A percentile compares a stretch with the other conserved stretches of the same genome.
These are phyloP conservation scores for Proterorhinus semilunaris DNA, from an alignment of 2,113 vertebrate genomes.

Conservation along the genomic window DNA sequence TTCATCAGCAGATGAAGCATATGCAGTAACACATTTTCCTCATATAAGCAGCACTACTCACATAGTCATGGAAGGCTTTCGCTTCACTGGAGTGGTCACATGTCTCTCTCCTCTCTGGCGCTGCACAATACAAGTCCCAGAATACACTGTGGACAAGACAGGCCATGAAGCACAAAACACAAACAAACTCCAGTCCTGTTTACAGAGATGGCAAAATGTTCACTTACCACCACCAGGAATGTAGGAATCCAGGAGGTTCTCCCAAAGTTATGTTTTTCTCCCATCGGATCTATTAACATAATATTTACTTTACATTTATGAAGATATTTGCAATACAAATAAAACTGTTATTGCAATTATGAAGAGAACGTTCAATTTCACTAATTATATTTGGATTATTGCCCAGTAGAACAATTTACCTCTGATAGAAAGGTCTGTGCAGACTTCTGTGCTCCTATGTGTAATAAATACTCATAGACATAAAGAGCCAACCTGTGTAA, in stretches of 20 bases:
- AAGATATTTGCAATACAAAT: not conserved
- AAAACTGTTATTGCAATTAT: not conserved
- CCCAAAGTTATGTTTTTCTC: conserved; percentile 96
- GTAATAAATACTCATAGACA: conserved; percentile 96
- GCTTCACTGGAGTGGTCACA: conserved; percentile 99
- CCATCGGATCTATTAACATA: conserved; percentile 87
- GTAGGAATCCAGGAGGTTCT: conserved; percentile 92
- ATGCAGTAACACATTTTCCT: conserved; percentile 36
- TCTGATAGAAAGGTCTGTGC: conserved; percentile 98
- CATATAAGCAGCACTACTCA: conserved; percentile 84
- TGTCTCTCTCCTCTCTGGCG: conserved; percentile 97
- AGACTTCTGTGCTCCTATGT: conserved; percentile 96
- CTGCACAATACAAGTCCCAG: conserved; percentile 99
- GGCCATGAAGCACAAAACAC: conserved; percentile 35
- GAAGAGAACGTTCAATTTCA: not conserved
- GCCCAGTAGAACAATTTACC: conserved; percentile 72
- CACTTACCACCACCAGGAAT: conserved; percentile 98
- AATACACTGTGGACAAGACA: conserved; percentile 85
- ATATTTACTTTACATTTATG: conserved; percentile 6
- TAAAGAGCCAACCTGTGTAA: conserved; percentile 88
- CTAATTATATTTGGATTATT: conserved; percentile 13
- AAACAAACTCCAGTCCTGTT: conserved; percentile 36
- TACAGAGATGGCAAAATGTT: conserved; percentile 12
- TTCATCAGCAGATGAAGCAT: conserved; percentile 8
- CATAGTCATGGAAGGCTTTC: conserved; percentile 99